Evolutionary conservation across 2,888 invertebrate genomes (phyloP).

Genomic region (Xestia ashworthii): DNA sequence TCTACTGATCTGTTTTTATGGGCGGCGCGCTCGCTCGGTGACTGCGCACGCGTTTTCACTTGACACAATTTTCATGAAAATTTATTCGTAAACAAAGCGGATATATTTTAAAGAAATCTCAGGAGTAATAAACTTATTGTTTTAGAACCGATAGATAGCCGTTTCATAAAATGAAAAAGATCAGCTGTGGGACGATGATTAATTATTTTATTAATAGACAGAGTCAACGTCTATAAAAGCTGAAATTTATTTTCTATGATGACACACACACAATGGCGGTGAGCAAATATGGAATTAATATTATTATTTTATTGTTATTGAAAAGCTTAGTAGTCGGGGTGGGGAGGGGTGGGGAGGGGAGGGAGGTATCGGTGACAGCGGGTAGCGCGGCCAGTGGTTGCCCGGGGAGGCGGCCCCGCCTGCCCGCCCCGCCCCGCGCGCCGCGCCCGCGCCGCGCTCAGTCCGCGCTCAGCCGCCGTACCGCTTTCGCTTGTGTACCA

Average conservation of each 20-base stretch:
- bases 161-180: slow-evolving; percentile 34
- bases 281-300: slow-evolving; percentile 70
- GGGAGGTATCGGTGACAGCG: slow-evolving; percentile 82
- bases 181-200: slow-evolving; percentile 27
- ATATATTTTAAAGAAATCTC: slow-evolving; percentile 14
- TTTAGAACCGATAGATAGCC: slow-evolving; percentile 1
- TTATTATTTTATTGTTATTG: slow-evolving; percentile 82
- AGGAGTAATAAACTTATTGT: slow-evolving; percentile 5
- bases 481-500: slow-evolving; percentile 72
- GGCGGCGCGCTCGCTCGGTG: slow-evolving; percentile 76
- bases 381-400: slow-evolving; percentile 85
- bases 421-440: slow-evolving; percentile 76
- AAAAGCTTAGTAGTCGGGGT: slow-evolving; percentile 77
- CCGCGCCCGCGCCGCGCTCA: slow-evolving; percentile 81
- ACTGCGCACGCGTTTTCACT: slow-evolving; percentile 80
- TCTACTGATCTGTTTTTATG: slow-evolving; percentile 81
- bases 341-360: slow-evolving; percentile 72
- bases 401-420: slow-evolving; percentile 75
- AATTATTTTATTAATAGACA: slow-evolving; percentile 45
- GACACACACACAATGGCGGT: slow-evolving; percentile 42
- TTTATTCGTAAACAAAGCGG: slow-evolving; percentile 21
- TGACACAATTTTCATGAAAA: slow-evolving; percentile 63
- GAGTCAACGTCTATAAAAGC: slow-evolving; percentile 37
- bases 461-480: slow-evolving; percentile 86
- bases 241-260: slow-evolving; percentile 48